A percentile compares a stretch with the other conserved stretches of the same genome.
Evolutionary conservation across 2,888 invertebrate species (phyloP).

Genomic region (Smittia sp.): DNA sequence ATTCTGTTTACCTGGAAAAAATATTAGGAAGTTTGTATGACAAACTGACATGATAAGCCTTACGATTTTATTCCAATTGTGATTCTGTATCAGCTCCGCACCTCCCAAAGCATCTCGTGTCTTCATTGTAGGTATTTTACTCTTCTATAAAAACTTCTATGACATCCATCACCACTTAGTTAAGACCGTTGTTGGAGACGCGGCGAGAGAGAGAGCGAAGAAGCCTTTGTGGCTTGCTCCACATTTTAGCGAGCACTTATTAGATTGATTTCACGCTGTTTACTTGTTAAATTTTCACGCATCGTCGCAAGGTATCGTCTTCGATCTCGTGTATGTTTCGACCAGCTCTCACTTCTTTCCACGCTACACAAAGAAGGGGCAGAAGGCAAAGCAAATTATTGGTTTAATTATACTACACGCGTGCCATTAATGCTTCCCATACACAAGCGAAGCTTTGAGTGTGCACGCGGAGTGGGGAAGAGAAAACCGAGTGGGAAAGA

Average conservation of each 20-base stretch:
- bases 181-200: background rate
- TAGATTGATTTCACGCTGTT: slow-evolving; percentile 7
- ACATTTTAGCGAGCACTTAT: background rate
- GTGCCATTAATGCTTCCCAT: slow-evolving; percentile 2
- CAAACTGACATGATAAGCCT: no score
- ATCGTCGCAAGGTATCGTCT: background rate
- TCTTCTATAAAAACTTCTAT: no score
- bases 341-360: background rate
- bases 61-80: no score
- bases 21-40: no score
- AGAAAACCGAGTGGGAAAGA: slow-evolving; percentile 1
- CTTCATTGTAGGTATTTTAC: no score
- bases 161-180: no score
- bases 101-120: no score
- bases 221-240: background rate
- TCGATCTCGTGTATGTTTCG: background rate
- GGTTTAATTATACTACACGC: slow-evolving; percentile 14
- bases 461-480: background rate
- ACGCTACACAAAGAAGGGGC: background rate
- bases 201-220: background rate
- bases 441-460: background rate
- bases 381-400: slow-evolving; percentile 6
- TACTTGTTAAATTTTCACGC: background rate
- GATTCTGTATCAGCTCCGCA: no score
- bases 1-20: no score